A percentile compares a stretch with the other conserved stretches of the same genome.
These are phyloP conservation scores for Manis crassicaudata DNA, from an alignment of 2,797 vertebrate genomes.

Conservation along the genomic window DNA sequence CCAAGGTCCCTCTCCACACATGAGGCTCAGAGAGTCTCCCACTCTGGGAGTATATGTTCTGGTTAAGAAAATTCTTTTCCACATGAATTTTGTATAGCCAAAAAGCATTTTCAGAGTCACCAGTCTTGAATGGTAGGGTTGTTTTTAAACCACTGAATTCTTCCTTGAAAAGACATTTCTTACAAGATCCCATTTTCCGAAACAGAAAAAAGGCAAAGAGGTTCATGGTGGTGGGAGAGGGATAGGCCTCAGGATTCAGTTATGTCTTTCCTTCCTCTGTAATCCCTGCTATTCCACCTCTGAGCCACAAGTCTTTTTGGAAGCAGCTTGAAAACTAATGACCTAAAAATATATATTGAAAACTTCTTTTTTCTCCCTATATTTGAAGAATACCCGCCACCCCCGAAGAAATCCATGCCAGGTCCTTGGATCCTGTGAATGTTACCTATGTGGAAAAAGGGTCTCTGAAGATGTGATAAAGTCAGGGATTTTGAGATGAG, in stretches of 20 bases:
- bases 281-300: background rate
- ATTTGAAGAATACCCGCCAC: background rate
- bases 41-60: background rate
- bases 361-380: background rate
- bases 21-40: background rate
- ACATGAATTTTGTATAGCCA: background rate
- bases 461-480: background rate
- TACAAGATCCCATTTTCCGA: background rate
- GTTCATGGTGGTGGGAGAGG: no score
- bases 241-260: no score
- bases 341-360: background rate
- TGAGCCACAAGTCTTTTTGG: background rate
- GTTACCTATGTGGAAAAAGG: background rate
- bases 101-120: background rate
- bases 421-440: background rate
- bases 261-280: background rate
- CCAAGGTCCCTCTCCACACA: background rate
- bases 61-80: background rate
- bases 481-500: background rate
- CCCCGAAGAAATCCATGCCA: background rate
- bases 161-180: background rate
- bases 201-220: background rate
- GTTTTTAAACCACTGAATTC: background rate
- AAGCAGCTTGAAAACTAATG: conserved; percentile 15
- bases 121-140: background rate